Conservation (phyloP, 2,888 invertebrate species). For the Ryuthela nishihirai region DNA sequence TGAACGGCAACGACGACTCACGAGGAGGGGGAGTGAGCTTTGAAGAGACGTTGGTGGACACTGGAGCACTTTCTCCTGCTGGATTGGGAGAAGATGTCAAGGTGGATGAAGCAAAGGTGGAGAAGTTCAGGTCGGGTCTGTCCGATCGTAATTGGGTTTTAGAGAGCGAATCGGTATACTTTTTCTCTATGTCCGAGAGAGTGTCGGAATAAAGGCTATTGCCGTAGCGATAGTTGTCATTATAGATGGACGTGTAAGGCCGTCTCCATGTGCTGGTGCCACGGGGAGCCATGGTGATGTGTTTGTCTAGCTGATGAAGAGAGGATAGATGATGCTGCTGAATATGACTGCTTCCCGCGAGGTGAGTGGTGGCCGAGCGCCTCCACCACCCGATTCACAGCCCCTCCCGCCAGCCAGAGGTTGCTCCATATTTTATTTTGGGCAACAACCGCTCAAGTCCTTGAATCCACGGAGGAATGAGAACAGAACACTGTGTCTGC, state of each 20-base stretch:
- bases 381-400: too few species aligned
- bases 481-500: too few species aligned
- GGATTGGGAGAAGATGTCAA: slow-evolving; percentile 14
- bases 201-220: slow-evolving; percentile 42
- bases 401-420: too few species aligned
- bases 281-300: slow-evolving; percentile 41
- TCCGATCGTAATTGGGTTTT: slow-evolving; percentile 39
- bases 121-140: slow-evolving; percentile 37
- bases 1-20: too few species aligned
- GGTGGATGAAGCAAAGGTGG: slow-evolving; percentile 25
- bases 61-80: not conserved
- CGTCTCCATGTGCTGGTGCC: slow-evolving; percentile 40
- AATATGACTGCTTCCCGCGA: too few species aligned
- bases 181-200: slow-evolving; percentile 41
- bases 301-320: too few species aligned
- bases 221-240: slow-evolving; percentile 43
- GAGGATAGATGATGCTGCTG: too few species aligned
- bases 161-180: slow-evolving; percentile 38
- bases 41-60: not conserved
- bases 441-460: too few species aligned
- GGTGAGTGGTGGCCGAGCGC: too few species aligned
- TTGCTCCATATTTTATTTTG: too few species aligned
- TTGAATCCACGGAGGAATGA: too few species aligned
- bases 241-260: slow-evolving; percentile 42
- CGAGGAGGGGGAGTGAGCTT: too few species aligned